Base-by-base conservation (phyloP, 2,888 invertebrate genomes). In the Oscheius sp. region DNA sequence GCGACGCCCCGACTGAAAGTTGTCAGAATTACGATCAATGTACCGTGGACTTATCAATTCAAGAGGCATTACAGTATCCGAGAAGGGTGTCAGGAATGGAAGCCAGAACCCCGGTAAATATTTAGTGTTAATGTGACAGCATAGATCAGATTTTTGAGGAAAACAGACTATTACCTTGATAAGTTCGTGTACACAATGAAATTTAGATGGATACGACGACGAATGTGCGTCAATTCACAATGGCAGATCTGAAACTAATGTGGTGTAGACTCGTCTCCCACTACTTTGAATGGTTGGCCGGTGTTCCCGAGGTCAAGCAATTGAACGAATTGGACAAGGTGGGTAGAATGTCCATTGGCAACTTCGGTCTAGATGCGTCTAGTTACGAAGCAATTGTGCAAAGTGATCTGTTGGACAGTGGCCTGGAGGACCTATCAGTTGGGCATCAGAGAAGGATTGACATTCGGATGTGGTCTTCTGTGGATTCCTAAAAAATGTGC, bases 181-280 rank as follows among this genome's bases (percentile, higher is more conserved):
- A 21, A 21, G 21, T 21, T 21, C 13, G 35, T 3, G 59, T 11
- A 33, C 29, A 21, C 42, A 0, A 42, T 42, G n/a, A 3, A 5
- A 37, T 63, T 29, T 32, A 63, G 63, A 63, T 63, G 63, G 63
- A 63, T 32, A 42, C 37, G 1, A 42, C 37, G 1, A 48, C 21
- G 48, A 47, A 29, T 13, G n/a, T 9, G n/a, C 42, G 42, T 2
- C 63, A 63, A 10, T 63, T 63, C 21, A 63, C 63, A 11, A 42
- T 63, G 48, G 11, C n/a, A 21, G n/a, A 68, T 13, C 51, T 79
- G 32, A 70, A 73, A 11, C 37, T 72, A 9, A 77, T 79, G 77
- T 79, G 79, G 79, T 78, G 77, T 57, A 76, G 79, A n/a, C 76
- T 77, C 4, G 79, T 79, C 2, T 68, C 77, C 29, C 75, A 79